Evolutionary conservation across 2,888 invertebrate species (phyloP), one percentile per base, ranked within the genome.

Genomic region (Campoletis raptor): DNA sequence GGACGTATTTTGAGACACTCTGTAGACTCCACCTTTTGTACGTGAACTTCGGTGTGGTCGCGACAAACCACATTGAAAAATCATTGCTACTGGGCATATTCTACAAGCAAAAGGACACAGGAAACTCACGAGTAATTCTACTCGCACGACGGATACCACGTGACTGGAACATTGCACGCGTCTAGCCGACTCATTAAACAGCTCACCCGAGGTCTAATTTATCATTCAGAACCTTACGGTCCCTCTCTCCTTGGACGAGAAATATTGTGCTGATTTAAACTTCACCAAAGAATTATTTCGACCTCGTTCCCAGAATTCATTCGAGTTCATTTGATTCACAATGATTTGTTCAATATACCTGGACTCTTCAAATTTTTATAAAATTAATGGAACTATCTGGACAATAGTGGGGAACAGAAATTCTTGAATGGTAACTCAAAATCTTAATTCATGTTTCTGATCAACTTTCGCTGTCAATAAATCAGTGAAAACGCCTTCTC

Each of bases 181-280:
- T 87, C 87, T 87, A 89, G 85, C 84, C 87, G 87, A 89, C 88
- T 91, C 89, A 90, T 91, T 91, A 91, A 90, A 89, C 89, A 85
- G 87, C 88, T 87, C 84, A 64, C 86, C 79, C 81, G 85, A 86
- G 81, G 85, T 85, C 90, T 74, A 52, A 87, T 91, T 90, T 89
- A 89, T 92, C 89, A 90, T 90, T 89, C 85, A 81, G 83, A 77
- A 84, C 85, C 66, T 73, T 45, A 66, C 42, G 30, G 37, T n/a
- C 48, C 30, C 18, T 18, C 30, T 24, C 45, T 30, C 24, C 45
- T 48, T 30, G 24, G 45, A 15, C 70, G 8, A 30, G 48, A 15
- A 15, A 24, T 48, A 30, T 48, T 48, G 61, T 18, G 42, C 42
- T 69, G n/a, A 24, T 69, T 69, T 24, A 7, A 42, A 40, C 21